These are phyloP conservation scores for Platypus cylindrus DNA, from an alignment of 2,888 invertebrate genomes.

Conservation along the genomic window DNA sequence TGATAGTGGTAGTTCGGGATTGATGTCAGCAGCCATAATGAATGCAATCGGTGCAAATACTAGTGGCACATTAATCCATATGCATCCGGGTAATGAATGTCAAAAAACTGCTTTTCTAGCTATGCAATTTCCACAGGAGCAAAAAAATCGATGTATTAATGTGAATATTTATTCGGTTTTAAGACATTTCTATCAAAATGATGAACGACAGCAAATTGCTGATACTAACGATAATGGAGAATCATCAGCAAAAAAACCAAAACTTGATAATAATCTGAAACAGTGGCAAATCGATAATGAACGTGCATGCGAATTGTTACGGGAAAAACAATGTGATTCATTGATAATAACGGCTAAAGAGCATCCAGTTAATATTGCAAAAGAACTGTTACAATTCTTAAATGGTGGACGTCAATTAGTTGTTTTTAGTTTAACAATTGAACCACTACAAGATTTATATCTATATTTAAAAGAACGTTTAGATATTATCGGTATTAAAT, in stretches of 20 bases:
- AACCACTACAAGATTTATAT: slow-evolving; percentile 77
- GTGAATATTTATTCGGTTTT: slow-evolving; percentile 67
- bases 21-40: slow-evolving; percentile 70
- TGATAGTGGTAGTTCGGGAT: slow-evolving; percentile 79
- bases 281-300: slow-evolving; percentile 61
- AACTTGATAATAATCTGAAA: slow-evolving; percentile 11
- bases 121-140: slow-evolving; percentile 65
- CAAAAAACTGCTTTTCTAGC: slow-evolving; percentile 67
- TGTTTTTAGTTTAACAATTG: slow-evolving; percentile 66
- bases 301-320: slow-evolving; percentile 48
- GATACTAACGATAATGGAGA: slow-evolving; percentile 6
- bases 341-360: slow-evolving; percentile 71
- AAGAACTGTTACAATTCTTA: slow-evolving; percentile 62
- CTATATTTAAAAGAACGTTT: slow-evolving; percentile 58
- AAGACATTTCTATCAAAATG: slow-evolving; percentile 51
- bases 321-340: slow-evolving; percentile 57
- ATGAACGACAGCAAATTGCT: slow-evolving; percentile 4
- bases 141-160: slow-evolving; percentile 54
- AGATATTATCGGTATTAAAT: slow-evolving; percentile 60
- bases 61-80: slow-evolving; percentile 52
- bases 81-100: slow-evolving; percentile 71
- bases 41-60: slow-evolving; percentile 59
- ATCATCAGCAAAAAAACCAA: slow-evolving; percentile 12
- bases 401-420: slow-evolving; percentile 75
- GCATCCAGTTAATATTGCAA: slow-evolving; percentile 70